Evolutionary conservation across 2,113 vertebrate genomes (phyloP), one percentile per base, ranked within the genome.

Genomic region (Indri indri): DNA sequence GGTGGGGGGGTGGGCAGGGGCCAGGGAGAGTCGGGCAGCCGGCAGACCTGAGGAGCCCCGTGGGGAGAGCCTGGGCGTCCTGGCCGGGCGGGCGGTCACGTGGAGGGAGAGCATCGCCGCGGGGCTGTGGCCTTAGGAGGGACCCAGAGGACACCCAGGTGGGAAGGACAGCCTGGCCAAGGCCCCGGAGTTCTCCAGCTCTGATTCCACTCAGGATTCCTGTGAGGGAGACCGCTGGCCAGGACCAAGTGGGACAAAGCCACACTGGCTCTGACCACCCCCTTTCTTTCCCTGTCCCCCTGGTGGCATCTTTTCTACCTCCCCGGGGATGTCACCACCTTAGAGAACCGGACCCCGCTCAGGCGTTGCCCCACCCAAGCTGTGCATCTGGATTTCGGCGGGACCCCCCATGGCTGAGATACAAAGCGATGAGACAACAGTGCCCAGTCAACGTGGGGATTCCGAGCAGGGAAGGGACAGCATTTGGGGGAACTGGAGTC

Each of bases 391-490:
- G 4, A 2, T 17, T 16, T 25, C 0, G 20, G 25, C 54, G 32
- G 6, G 37, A 42, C 23, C 27, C 45, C 70, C 70, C 27, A 12
- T 4, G 11, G 25, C 61, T 2, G 3, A 57, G 42, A 4, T 5
- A 10, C 30, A 4, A 4, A 42, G 7, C 0, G 3, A 0, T 3
- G 4, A 22, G 8, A 32, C 77, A 50, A 2, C 25, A 30, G n/a
- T n/a, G n/a, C n/a, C n/a, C n/a, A n/a, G 45, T 27, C 40, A 1
- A 2, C 0, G 0, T 11, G n/a, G 25, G 4, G 2, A 10, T 17
- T 37, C 34, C 5, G 0, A 5, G 54, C 0, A 32, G 65, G 30
- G 37, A 8, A 6, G 1, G 54, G 23, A 4, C 2, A 0, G 2
- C 3, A 1, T 74, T 0, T 0, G 61, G 54, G 63, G 59, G 25